A percentile compares a stretch with the other conserved stretches of the same genome.
These are phyloP conservation scores for Oedothorax gibbosus DNA, from an alignment of 1,140 invertebrate species.

Conservation along the genomic window DNA sequence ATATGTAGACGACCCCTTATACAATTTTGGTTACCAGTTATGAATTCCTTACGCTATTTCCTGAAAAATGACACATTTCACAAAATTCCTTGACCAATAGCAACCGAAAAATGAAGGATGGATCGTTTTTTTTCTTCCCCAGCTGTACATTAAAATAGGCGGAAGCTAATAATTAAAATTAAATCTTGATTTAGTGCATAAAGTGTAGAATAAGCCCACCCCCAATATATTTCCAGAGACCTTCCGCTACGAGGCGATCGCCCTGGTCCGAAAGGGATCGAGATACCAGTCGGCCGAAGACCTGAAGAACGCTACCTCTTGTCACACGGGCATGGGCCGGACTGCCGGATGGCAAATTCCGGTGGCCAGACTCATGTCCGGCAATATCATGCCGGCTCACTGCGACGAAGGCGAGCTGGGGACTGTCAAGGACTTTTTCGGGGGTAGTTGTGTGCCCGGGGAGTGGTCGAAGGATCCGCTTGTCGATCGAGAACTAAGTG, in stretches of 20 bases:
- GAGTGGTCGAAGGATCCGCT: constrained; percentile 80
- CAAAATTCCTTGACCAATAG: too few relatives aligned
- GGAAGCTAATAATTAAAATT: too few relatives aligned
- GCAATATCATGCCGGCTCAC: constrained; percentile 76
- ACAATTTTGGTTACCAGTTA: too few relatives aligned
- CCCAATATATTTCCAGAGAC: constrained; percentile 73
- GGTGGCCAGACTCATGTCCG: constrained; percentile 75
- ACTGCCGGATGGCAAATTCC: constrained; percentile 82
- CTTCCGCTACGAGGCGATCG: constrained; percentile 82
- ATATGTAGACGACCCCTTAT: too few relatives aligned
- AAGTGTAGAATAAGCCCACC: too few relatives aligned
- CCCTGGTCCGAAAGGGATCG: constrained; percentile 77
- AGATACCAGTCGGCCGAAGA: constrained; percentile 75
- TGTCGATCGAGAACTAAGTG: constrained; percentile 71
- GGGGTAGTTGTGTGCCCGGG: constrained; percentile 81
- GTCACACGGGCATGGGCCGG: constrained; percentile 82
- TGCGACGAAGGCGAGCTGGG: constrained; percentile 74
- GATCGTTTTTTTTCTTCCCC: too few relatives aligned
- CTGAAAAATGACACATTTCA: too few relatives aligned
- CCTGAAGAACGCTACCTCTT: constrained; percentile 79
- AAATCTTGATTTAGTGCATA: too few relatives aligned
- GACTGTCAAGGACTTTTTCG: constrained; percentile 81
- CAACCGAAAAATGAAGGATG: too few relatives aligned
- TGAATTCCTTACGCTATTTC: too few relatives aligned
- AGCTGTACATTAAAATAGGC: too few relatives aligned